A percentile compares a stretch with the other conserved stretches of the same genome.
Evolutionary conservation across 2,888 invertebrate species (phyloP).

Genomic region (Tetragnatha montana): DNA sequence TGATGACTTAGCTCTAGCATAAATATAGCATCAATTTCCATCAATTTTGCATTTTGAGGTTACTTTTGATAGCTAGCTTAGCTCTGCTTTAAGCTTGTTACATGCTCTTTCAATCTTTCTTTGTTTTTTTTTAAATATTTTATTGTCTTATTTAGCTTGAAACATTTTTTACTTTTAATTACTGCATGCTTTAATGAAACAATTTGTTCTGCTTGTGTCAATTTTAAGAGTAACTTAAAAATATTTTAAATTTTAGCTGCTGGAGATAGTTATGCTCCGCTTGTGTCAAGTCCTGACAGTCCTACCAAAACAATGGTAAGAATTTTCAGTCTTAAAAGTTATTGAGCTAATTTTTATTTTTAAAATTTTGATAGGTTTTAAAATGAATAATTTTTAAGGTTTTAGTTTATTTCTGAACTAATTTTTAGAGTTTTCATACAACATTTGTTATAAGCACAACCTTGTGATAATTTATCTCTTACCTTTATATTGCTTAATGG

Average conservation of each 20-base stretch:
- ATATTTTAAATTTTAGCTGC: conserved; percentile 28
- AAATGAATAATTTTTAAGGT: neutral
- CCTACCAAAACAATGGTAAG: conserved; percentile 59
- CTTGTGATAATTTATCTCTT: too few relatives aligned
- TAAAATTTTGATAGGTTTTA: neutral
- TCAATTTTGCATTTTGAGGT: too few relatives aligned
- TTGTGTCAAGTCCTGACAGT: conserved; percentile 69
- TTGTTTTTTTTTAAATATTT: conserved; percentile 4
- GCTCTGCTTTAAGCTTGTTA: too few relatives aligned
- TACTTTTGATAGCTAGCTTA: too few relatives aligned
- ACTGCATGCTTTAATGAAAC: neutral
- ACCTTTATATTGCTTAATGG: too few relatives aligned
- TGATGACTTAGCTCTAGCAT: too few relatives aligned
- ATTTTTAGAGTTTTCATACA: neutral
- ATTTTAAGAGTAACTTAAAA: neutral
- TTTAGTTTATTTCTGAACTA: neutral
- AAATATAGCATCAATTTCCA: too few relatives aligned
- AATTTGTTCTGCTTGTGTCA: neutral
- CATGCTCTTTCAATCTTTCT: neutral
- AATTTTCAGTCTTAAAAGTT: neutral
- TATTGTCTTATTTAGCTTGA: too few relatives aligned
- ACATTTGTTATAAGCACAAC: neutral
- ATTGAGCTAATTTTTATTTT: neutral
- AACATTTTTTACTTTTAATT: neutral
- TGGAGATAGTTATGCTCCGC: conserved; percentile 65